These are phyloP conservation scores for Drosophila auraria DNA, from an alignment of 1,140 invertebrate species.

Conservation along the genomic window DNA sequence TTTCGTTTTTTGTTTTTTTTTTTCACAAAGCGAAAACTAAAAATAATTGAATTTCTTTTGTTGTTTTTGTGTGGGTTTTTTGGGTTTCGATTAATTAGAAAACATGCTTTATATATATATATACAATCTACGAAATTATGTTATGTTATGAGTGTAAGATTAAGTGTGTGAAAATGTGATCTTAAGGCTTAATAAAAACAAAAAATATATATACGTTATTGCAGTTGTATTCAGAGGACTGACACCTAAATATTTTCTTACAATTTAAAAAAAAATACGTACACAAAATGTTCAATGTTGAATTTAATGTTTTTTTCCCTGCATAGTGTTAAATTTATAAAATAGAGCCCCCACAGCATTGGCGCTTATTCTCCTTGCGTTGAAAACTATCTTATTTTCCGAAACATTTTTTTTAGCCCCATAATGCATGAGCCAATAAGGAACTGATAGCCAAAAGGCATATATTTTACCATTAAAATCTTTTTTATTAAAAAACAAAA, in stretches of 20 bases:
- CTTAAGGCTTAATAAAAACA: constrained; percentile 1
- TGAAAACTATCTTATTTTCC: no score
- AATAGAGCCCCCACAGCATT: no score
- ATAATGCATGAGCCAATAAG: no score
- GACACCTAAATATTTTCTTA: neutral
- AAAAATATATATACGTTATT: constrained; percentile 1
- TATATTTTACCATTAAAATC: no score
- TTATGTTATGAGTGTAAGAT: constrained; percentile 7
- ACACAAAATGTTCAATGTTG: no score
- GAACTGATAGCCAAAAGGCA: no score
- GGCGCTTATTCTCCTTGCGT: no score
- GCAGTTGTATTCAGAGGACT: constrained; percentile 11
- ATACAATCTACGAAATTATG: constrained; percentile 13
- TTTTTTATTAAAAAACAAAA: no score
- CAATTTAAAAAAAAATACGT: no score
- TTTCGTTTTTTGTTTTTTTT: constrained; percentile 4
- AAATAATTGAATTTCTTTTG: constrained; percentile 27
- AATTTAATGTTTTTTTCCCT: no score
- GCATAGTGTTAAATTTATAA: no score
- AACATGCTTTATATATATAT: constrained; percentile 26
- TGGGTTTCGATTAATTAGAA: constrained; percentile 35
- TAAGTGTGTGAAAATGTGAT: constrained; percentile 1
- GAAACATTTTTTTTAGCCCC: no score
- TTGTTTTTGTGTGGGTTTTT: constrained; percentile 23
- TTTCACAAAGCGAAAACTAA: constrained; percentile 63